Evolutionary conservation across 2,797 vertebrate genomes (phyloP), one percentile per base, ranked within the genome.

Genomic region (Takifugu rubripes): DNA sequence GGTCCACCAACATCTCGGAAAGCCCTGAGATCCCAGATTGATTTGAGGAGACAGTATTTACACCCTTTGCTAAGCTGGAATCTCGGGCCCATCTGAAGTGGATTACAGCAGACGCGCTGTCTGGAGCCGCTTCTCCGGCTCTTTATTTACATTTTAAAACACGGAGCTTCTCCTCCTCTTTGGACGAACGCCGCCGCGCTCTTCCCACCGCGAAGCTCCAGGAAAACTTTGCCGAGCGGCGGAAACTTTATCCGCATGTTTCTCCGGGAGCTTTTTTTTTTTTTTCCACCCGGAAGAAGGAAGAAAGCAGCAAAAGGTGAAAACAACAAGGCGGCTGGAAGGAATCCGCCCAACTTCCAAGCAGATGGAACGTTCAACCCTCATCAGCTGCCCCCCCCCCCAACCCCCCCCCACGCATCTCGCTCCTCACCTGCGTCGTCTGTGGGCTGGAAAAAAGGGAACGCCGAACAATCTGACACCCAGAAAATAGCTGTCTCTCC

Each of bases 401-500:
- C 17, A 1, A n/a, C n/a, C 1, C 27, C 27, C 27, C 4, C 2
- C 36, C 36, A 14, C 36, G 12, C 21, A 21, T 40, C 36, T 40
- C 1, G 54, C 16, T 40, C 49, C 46, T 52, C 80, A 70, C 69
- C 78, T 76, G 70, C 33, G 45, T 52, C 62, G 72, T 3, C 59
- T 59, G 67, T 66, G 42, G 33, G 66, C 57, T 29, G 64, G 43
- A 17, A 29, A 14, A 45, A 12, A 21, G 21, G 53, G 49, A 43
- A 56, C 48, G 56, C 1, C 8, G 21, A 40, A 14, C 36, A 14
- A 10, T 12, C 36, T 40, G 77, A 82, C 85, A 80, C 60, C 84
- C 75, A 83, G 79, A 86, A 87, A 88, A 86, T 86, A 87, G 79
- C 77, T 10, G 40, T 10, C 68, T 86, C 85, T 85, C 88, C 74